Conservation (phyloP, 2,888 invertebrate species). For the Taphrorychus bicolor region DNA sequence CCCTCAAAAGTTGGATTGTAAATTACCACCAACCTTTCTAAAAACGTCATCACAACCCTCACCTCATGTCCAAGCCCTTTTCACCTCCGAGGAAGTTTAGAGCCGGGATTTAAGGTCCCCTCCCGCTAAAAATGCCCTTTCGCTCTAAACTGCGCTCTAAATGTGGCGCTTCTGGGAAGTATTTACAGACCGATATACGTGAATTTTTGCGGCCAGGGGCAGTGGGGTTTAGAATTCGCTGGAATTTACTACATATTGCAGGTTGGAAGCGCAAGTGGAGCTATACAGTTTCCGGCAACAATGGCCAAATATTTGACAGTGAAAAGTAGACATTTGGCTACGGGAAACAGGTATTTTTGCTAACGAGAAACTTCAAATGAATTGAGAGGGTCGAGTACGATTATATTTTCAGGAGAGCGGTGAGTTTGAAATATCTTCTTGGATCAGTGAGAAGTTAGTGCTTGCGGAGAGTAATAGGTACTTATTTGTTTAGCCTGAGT, state of each 20-base stretch:
- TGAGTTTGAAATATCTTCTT: too few relatives aligned
- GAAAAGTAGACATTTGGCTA: not conserved
- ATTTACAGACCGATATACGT: conserved; percentile 37
- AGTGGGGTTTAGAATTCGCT: conserved; percentile 23
- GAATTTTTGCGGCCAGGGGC: conserved; percentile 31
- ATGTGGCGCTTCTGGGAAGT: conserved; percentile 31
- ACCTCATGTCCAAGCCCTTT: too few relatives aligned
- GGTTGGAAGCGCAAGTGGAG: conserved; percentile 10
- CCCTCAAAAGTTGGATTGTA: too few relatives aligned
- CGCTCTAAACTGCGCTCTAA: conserved; percentile 30
- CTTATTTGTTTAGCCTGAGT: too few relatives aligned
- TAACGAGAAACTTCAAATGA: not conserved
- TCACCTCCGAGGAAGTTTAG: not conserved
- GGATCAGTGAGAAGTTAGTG: too few relatives aligned
- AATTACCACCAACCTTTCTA: too few relatives aligned
- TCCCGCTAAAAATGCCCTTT: conserved; percentile 32
- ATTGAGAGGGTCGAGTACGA: too few relatives aligned
- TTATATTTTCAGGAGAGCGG: too few relatives aligned
- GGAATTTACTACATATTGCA: conserved; percentile 38
- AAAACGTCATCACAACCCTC: too few relatives aligned
- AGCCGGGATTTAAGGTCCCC: not conserved
- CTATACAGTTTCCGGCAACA: not conserved
- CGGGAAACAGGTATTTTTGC: not conserved
- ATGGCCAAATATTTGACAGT: conserved; percentile 4
- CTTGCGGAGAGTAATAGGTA: too few relatives aligned